A percentile compares a stretch with the other conserved stretches of the same genome.
These are phyloP conservation scores for Rostratula benghalensis DNA, from an alignment of 2,113 vertebrate genomes.

Conservation along the genomic window DNA sequence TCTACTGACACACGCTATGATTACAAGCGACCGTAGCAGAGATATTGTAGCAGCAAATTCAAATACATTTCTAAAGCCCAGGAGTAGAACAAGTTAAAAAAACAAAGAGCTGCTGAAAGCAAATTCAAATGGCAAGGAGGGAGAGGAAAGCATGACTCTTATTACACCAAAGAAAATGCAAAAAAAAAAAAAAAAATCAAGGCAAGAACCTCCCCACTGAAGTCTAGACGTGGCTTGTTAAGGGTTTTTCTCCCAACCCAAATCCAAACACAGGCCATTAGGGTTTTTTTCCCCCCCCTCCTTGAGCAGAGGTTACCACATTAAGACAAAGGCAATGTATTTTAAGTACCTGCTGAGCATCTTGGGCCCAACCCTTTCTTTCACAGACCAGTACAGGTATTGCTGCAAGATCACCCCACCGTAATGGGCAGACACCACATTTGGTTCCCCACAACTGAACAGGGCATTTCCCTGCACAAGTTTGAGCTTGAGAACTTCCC, in stretches of 20 bases:
- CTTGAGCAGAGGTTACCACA: not conserved
- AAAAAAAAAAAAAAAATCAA: not conserved
- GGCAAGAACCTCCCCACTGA: not conserved
- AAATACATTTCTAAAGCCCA: not conserved
- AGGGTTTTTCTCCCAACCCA: not conserved
- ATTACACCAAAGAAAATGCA: not conserved
- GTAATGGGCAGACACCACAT: accelerated
- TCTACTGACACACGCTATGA: not conserved
- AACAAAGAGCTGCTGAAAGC: not conserved
- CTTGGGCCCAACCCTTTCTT: not conserved
- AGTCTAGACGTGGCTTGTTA: not conserved
- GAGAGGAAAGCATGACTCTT: not conserved
- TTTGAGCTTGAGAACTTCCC: not conserved
- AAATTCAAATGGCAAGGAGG: not conserved
- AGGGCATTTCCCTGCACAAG: not conserved
- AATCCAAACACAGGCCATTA: not conserved
- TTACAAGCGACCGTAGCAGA: not conserved
- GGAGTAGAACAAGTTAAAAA: not conserved
- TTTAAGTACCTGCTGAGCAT: not conserved
- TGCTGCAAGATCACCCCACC: not conserved
- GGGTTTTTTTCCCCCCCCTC: no score
- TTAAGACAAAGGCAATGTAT: not conserved
- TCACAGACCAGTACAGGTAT: not conserved
- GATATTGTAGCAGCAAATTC: not conserved
- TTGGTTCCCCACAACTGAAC: not conserved